Evolutionary conservation across 2,888 invertebrate species (phyloP).

Genomic region (Standfussiana lucernea): DNA sequence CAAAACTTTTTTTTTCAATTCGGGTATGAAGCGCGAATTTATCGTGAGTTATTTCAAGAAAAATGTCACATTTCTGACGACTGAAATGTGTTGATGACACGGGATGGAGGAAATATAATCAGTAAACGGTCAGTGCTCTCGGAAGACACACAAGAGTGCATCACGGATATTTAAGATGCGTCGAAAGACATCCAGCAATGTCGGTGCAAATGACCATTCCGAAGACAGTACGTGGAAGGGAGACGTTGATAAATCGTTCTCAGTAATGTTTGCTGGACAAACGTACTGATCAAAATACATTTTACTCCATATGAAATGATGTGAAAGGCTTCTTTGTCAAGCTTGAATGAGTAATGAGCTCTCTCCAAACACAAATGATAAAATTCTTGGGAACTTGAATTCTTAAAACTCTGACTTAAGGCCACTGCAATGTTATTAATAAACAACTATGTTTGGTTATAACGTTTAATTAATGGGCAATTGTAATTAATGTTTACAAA

Average conservation of each 20-base stretch:
- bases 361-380: constrained; percentile 56
- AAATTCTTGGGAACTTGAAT: constrained; percentile 51
- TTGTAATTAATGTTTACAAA: constrained; percentile 28
- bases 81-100: constrained; percentile 57
- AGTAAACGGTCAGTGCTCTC: constrained; percentile 31
- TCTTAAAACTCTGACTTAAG: constrained; percentile 36
- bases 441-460: constrained; percentile 18
- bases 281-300: constrained; percentile 63
- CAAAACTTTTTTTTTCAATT: constrained; percentile 2
- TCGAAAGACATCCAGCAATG: constrained; percentile 70
- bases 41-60: constrained; percentile 9
- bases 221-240: constrained; percentile 70
- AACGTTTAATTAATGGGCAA: constrained; percentile 22
- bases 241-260: constrained; percentile 74
- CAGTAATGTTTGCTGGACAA: constrained; percentile 65
- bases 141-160: constrained; percentile 58
- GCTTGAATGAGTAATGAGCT: constrained; percentile 65
- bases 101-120: constrained; percentile 52
- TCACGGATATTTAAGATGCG: constrained; percentile 72
- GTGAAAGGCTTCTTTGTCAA: constrained; percentile 65
- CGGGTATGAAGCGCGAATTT: neutral
- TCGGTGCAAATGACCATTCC: constrained; percentile 73
- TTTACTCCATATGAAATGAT: constrained; percentile 64
- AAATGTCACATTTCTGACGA: constrained; percentile 21
- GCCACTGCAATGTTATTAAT: constrained; percentile 30